phyloP scores from a whole-genome alignment of 2,797 vertebrate genomes.

The Cyclura pinguis region DNA sequence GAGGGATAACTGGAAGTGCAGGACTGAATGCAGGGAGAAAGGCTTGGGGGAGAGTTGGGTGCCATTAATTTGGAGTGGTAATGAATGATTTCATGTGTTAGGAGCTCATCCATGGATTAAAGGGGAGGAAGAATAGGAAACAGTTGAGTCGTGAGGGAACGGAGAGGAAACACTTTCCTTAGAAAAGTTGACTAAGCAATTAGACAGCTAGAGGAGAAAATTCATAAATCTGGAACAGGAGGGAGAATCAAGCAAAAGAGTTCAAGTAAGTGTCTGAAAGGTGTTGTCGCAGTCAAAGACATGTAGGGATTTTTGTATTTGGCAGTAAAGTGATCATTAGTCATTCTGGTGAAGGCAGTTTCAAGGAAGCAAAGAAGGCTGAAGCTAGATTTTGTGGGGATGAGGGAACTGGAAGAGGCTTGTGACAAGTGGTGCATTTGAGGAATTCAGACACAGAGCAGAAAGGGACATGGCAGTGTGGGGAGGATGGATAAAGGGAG shows the following conservation, averaged over 20 bases:
- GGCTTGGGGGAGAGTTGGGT: background rate
- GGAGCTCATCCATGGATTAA: background rate
- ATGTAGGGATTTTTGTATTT: background rate
- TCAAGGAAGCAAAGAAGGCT: background rate
- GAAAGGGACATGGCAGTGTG: background rate
- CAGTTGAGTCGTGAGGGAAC: background rate
- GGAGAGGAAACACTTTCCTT: background rate
- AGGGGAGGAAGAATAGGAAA: background rate
- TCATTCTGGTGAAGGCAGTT: background rate
- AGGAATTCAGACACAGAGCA: background rate
- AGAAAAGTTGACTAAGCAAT: background rate
- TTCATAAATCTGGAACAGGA: background rate
- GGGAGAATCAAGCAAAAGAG: background rate
- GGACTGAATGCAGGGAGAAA: background rate
- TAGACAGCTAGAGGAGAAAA: background rate
- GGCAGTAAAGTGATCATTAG: background rate
- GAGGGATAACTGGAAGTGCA: background rate
- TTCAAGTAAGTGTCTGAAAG: background rate
- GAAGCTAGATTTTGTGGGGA: background rate
- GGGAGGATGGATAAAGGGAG: background rate
- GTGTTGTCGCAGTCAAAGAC: background rate
- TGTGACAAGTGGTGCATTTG: no score
- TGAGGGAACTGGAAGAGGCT: background rate
- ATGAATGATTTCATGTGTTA: background rate
- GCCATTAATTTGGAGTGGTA: background rate